Base-by-base conservation (phyloP, 2,888 invertebrate species). In the Acrocyrtus sp. region DNA sequence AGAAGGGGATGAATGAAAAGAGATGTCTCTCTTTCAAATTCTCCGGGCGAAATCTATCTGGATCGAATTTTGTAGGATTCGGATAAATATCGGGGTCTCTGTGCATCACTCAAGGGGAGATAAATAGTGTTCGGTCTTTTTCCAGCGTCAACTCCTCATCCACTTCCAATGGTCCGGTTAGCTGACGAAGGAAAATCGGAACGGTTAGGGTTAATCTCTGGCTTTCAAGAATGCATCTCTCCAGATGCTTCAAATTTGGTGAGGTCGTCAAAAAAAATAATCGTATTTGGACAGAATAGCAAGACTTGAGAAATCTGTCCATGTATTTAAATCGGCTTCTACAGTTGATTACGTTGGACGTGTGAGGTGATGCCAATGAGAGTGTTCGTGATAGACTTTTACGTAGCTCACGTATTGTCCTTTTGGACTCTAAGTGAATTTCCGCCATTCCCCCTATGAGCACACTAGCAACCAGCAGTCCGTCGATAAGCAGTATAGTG, bases 21-120 rank as follows among this genome's bases (percentile, higher is more conserved):
- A 45, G 43, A 21, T 43, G 39, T 58, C 58, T 12, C 26, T 58
- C 22, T 8, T 19, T 39, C 4, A 22, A 15, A 15, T 58, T 22
- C 17, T 58, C 58, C 2, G 58, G 45, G 4, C 41, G 39, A n/a
- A 58, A 58, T n/a, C 58, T 21, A 26, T 58, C 58, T 10, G 58
- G 58, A n/a, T 58, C 58, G 17, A 43, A 58, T 58, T 10, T 26
- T 10, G 8, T 8, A 10, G 58, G 58, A 17, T 58, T 24, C 5
- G 58, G 58, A 26, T 43, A 58, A 22, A 10, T 39, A 8, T 22
- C 39, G 19, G 58, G 43, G 17, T 58, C 22, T 39, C 39, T 34
- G 39, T 58, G 58, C 2, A 45, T 15, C 10, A 41, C 2, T 45
- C 58, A 58, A 10, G 45, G 45, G 8, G 41, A 39, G 4, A 58